Conservation (phyloP, 1,140 invertebrate genomes). For the Ruditapes philippinarum region DNA sequence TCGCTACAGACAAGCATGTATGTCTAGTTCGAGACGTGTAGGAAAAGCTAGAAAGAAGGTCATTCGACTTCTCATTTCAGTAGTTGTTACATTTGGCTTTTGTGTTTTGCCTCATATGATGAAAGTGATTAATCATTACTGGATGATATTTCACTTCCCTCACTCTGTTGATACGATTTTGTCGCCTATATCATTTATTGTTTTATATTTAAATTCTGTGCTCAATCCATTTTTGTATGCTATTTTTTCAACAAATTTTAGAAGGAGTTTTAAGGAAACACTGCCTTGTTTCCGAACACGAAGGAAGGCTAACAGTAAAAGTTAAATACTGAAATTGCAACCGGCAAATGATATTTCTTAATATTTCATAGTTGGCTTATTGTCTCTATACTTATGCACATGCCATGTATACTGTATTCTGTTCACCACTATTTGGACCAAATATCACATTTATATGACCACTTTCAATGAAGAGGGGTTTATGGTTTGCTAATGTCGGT, state of each 20-base stretch:
- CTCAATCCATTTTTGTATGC: slow-evolving; percentile 95
- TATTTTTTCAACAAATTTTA: slow-evolving; percentile 91
- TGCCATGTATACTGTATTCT: too few species aligned
- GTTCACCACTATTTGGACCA: too few species aligned
- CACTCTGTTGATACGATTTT: slow-evolving; percentile 91
- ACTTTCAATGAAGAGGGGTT: too few species aligned
- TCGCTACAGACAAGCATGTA: background rate
- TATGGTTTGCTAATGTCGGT: too few species aligned
- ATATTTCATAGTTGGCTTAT: too few species aligned
- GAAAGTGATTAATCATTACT: slow-evolving; percentile 92
- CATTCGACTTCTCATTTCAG: slow-evolving; percentile 92
- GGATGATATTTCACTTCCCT: slow-evolving; percentile 79
- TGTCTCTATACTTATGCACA: too few species aligned
- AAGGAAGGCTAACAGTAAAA: background rate
- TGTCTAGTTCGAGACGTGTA: slow-evolving; percentile 54
- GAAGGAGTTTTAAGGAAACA: slow-evolving; percentile 84
- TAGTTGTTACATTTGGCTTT: slow-evolving; percentile 93
- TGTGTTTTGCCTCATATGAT: slow-evolving; percentile 95
- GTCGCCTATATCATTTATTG: slow-evolving; percentile 93
- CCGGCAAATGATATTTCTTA: too few species aligned
- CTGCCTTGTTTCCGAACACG: slow-evolving; percentile 68
- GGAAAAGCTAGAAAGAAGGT: slow-evolving; percentile 83
- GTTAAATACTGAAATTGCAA: too few species aligned
- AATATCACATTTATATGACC: too few species aligned
- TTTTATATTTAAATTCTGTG: slow-evolving; percentile 94